Evolutionary conservation across 2,888 invertebrate genomes (phyloP), one percentile per base, ranked within the genome.

Genomic region (Hecatera dysodea): DNA sequence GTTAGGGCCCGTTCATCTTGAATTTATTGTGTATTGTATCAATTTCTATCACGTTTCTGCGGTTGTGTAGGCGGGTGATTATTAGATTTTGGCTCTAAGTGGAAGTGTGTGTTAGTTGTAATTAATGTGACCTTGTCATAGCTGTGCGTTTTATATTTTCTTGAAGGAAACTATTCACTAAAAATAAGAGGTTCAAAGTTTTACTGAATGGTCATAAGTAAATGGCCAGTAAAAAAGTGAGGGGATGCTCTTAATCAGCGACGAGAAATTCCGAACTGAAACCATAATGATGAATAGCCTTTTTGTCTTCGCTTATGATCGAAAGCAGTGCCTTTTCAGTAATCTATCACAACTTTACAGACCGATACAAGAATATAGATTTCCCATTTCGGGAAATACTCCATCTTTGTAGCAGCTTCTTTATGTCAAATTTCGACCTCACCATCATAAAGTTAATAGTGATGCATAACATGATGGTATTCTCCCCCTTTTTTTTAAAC

Each of bases 11-110:
- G 70, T 83, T 74, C 72, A 60, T 73, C 67, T 78, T 52, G 66
- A 70, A 83, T 85, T 78, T 78, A 82, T 69, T 65, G 72, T 69
- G 50, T 72, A 62, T 78, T 85, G 81, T 78, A 83, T 78, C 81
- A 83, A 83, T 83, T 85, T 83, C 81, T 81, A 52, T 65, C 59
- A 66, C 81, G 52, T 79, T 81, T 67, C 57, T 81, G 78, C n/a
- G 67, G 78, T 65, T 77, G 33, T 65, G 60, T 44, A 3, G 33
- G 29, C 60, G 48, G 44, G 15, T 48, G 57, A 24, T 27, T 63
- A 33, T 27, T 29, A 60, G 27, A 33, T 63, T 9, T 27, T 56
- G 61, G 7, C 61, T 63, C 19, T 65, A 57, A 60, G 61, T 44
- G 39, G 53, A 48, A 65, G 27, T 52, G 50, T n/a, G 65, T 77